These are phyloP conservation scores for Nemotelus nigrinus DNA, from an alignment of 2,888 invertebrate species.

Conservation along the genomic window DNA sequence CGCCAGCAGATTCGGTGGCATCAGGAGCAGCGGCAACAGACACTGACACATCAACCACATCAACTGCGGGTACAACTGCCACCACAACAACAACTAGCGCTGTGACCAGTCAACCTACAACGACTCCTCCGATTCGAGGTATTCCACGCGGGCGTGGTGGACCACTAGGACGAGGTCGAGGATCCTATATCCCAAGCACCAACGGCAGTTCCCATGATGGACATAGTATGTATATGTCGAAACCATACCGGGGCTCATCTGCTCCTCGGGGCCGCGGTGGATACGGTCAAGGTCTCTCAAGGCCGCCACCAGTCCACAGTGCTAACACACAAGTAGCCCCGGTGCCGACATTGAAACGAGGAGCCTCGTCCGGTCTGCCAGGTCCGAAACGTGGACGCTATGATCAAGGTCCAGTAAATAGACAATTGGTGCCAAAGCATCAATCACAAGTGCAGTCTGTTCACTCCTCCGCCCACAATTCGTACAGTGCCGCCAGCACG, in stretches of 20 bases:
- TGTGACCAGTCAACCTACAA: slow-evolving; percentile 53
- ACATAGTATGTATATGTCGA: slow-evolving; percentile 56
- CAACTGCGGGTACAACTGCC: slow-evolving; percentile 60
- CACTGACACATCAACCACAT: slow-evolving; percentile 62
- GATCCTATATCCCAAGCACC: slow-evolving; percentile 61
- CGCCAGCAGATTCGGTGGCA: slow-evolving; percentile 30
- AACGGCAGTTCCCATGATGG: slow-evolving; percentile 56
- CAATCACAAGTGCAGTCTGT: slow-evolving; percentile 60
- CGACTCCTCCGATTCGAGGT: slow-evolving; percentile 55
- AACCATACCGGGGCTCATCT: slow-evolving; percentile 60
- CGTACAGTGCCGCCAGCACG: slow-evolving; percentile 43
- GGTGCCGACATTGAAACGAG: slow-evolving; percentile 63
- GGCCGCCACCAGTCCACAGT: slow-evolving; percentile 62
- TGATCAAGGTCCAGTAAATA: slow-evolving; percentile 62
- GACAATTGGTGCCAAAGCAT: slow-evolving; percentile 63
- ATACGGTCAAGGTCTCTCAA: slow-evolving; percentile 59
- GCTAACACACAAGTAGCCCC: slow-evolving; percentile 63
- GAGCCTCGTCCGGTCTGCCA: slow-evolving; percentile 62
- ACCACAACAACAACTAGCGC: slow-evolving; percentile 52
- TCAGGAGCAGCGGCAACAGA: slow-evolving; percentile 62
- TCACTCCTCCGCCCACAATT: slow-evolving; percentile 48
- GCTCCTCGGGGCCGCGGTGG: slow-evolving; percentile 60
- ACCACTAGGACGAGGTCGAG: slow-evolving; percentile 60
- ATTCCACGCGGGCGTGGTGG: slow-evolving; percentile 61
- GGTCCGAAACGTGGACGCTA: slow-evolving; percentile 65